phyloP scores from a whole-genome alignment of 2,888 invertebrate species.

The Emmelina monodactyla region DNA sequence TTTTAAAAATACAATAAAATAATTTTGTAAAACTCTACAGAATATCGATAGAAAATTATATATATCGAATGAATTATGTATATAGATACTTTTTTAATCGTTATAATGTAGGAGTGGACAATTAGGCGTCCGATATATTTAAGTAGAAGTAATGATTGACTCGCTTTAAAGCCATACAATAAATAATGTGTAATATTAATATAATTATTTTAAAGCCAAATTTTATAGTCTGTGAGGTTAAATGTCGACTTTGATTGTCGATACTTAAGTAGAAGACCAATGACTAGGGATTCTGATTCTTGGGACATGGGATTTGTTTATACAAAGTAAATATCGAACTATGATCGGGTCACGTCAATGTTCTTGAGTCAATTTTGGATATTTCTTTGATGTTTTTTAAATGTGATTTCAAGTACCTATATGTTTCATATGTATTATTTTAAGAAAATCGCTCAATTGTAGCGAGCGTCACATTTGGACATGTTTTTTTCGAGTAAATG shows the following conservation, averaged over 20 bases:
- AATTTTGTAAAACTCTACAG: constrained; percentile 54
- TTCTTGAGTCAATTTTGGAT: too few species aligned
- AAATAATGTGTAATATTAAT: constrained; percentile 44
- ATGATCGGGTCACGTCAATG: too few species aligned
- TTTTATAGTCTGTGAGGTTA: constrained; percentile 64
- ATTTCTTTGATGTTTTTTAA: too few species aligned
- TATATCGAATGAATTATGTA: constrained; percentile 44
- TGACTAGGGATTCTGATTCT: too few species aligned
- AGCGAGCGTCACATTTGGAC: too few species aligned
- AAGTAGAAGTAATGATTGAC: constrained; percentile 55
- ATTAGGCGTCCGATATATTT: constrained; percentile 27
- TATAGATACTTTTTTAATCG: constrained; percentile 49
- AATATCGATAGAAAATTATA: constrained; percentile 62
- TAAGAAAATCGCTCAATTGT: too few species aligned
- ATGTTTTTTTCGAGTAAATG: too few species aligned
- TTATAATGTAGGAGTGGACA: constrained; percentile 36
- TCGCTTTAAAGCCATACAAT: constrained; percentile 60
- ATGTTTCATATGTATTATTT: too few species aligned
- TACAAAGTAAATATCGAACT: too few species aligned
- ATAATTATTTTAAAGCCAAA: constrained; percentile 60
- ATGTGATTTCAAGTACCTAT: too few species aligned
- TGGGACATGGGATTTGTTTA: too few species aligned
- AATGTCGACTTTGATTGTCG: constrained; percentile 47
- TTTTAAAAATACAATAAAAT: constrained; percentile 47
- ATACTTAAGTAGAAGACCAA: constrained; percentile 42